These are phyloP conservation scores for Pseudomyrmex flavicornis DNA, from an alignment of 1,140 invertebrate species.

Conservation along the genomic window DNA sequence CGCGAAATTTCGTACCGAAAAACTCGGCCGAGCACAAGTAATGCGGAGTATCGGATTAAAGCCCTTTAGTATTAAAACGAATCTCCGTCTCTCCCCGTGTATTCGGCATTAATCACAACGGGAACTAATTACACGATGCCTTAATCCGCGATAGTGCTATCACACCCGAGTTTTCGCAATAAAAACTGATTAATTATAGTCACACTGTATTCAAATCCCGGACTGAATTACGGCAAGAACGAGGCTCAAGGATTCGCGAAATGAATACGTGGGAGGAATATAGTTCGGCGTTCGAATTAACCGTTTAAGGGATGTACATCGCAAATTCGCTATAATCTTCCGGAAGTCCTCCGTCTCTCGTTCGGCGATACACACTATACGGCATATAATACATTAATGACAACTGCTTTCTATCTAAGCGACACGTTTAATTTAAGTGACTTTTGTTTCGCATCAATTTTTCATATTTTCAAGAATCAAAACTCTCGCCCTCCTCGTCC, in stretches of 20 bases:
- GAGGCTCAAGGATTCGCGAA: slow-evolving; percentile 9
- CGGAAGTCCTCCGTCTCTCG: background rate
- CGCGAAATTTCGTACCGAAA: background rate
- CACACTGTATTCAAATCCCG: slow-evolving; percentile 58
- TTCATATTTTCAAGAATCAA: background rate
- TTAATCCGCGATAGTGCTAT: slow-evolving; percentile 52
- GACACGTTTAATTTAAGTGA: too few species aligned
- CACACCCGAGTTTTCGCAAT: slow-evolving; percentile 26
- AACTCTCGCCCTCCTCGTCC: background rate
- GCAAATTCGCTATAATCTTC: slow-evolving; percentile 62
- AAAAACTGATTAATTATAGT: slow-evolving; percentile 60
- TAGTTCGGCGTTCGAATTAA: slow-evolving; percentile 51
- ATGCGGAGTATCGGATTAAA: slow-evolving; percentile 46
- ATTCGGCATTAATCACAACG: slow-evolving; percentile 54
- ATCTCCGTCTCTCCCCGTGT: slow-evolving; percentile 1
- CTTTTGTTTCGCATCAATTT: background rate
- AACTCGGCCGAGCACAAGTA: slow-evolving; percentile 16
- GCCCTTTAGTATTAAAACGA: slow-evolving; percentile 42
- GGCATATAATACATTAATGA: background rate
- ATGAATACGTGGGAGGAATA: slow-evolving; percentile 48
- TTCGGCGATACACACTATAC: background rate
- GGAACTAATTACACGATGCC: slow-evolving; percentile 55
- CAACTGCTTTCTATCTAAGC: background rate
- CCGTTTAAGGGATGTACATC: slow-evolving; percentile 46
- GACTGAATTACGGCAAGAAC: slow-evolving; percentile 54